phyloP scores from a whole-genome alignment of 2,113 vertebrate genomes.

The Oncorhynchus mykiss region DNA sequence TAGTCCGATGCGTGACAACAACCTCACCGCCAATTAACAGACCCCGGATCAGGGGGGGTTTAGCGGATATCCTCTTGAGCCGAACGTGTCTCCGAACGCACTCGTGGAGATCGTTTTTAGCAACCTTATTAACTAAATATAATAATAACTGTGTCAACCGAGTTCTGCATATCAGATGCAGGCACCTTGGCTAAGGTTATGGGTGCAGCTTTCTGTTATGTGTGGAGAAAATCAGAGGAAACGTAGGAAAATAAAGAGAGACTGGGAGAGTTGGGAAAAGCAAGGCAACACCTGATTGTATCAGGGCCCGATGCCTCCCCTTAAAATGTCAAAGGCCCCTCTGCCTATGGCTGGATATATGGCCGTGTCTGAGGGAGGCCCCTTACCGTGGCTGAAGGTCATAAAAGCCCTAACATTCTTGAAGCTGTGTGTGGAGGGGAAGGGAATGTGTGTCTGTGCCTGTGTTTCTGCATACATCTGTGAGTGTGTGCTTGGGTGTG shows the following conservation, averaged over 20 bases:
- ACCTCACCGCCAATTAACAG: slow-evolving; percentile 9
- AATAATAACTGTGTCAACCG: too few species aligned
- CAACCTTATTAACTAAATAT: too few species aligned
- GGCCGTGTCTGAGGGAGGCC: not conserved
- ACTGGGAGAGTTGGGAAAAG: not conserved
- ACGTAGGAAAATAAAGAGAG: not conserved
- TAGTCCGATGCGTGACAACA: slow-evolving; percentile 26
- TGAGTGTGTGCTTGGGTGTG: not conserved
- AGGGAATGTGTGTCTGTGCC: not conserved
- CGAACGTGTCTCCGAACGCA: too few species aligned
- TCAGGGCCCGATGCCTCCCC: not conserved
- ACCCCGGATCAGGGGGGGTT: too few species aligned
- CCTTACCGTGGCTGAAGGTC: not conserved
- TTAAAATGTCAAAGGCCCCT: slow-evolving; percentile 15
- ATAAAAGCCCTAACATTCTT: slow-evolving; percentile 1
- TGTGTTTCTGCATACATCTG: not conserved
- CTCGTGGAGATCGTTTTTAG: too few species aligned
- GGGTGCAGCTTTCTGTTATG: too few species aligned
- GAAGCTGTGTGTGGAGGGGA: not conserved
- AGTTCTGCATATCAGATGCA: too few species aligned
- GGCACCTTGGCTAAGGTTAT: too few species aligned
- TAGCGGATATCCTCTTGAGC: too few species aligned
- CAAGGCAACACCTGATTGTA: not conserved
- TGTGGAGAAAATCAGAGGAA: not conserved
- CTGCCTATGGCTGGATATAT: slow-evolving; percentile 16